A percentile compares a stretch with the other conserved stretches of the same genome.
Conservation (phyloP, 1,140 invertebrate genomes). For the Drosophila leontia region DNA sequence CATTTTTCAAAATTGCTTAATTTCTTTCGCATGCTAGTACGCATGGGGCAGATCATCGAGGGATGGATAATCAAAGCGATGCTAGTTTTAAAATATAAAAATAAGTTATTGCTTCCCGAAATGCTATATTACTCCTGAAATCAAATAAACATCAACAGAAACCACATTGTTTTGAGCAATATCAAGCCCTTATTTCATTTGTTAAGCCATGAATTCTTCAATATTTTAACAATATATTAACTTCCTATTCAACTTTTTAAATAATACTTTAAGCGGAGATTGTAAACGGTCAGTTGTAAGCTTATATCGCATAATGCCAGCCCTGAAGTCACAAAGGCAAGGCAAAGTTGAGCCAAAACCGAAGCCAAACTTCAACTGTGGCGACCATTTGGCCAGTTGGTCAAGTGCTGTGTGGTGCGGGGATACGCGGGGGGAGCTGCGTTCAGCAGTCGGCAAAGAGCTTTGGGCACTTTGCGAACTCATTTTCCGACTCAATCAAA, state of each 20-base stretch:
- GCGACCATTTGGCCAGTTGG: slow-evolving; percentile 20
- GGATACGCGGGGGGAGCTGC: slow-evolving; percentile 4
- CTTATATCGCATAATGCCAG: background rate
- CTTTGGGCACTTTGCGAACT: slow-evolving; percentile 81
- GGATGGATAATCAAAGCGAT: background rate
- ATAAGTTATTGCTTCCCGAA: too few relatives aligned
- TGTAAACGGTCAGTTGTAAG: background rate
- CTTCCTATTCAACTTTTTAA: background rate
- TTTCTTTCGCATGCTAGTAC: slow-evolving; percentile 32
- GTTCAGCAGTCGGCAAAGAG: slow-evolving; percentile 49
- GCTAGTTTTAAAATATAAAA: background rate
- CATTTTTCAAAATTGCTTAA: slow-evolving; percentile 66
- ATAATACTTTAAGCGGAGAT: background rate
- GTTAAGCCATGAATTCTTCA: too few relatives aligned
- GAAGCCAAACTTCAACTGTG: slow-evolving; percentile 24
- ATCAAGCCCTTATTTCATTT: too few relatives aligned
- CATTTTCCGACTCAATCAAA: slow-evolving; percentile 84
- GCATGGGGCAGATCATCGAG: slow-evolving; percentile 7
- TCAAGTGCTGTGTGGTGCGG: background rate
- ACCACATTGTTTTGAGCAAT: too few relatives aligned
- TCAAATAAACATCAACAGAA: too few relatives aligned
- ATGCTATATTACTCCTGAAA: too few relatives aligned
- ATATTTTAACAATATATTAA: background rate
- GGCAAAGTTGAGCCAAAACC: slow-evolving; percentile 9
- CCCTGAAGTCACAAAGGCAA: slow-evolving; percentile 9